Base-by-base conservation (phyloP, 2,888 invertebrate species). In the Trissolcus japonicus region DNA sequence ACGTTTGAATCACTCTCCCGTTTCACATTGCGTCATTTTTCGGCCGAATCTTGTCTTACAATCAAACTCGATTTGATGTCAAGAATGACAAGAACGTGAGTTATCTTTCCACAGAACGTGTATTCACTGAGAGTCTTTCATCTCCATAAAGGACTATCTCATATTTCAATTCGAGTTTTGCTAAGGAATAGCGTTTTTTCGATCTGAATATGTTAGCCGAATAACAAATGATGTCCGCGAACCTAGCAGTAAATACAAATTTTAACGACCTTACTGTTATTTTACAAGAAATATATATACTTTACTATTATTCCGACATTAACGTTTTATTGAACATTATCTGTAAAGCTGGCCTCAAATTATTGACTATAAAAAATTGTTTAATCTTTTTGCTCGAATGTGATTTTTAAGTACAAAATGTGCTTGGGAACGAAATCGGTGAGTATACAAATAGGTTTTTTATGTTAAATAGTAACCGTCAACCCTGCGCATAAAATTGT, bases 131-230 rank as follows among this genome's bases (percentile, higher is more conserved):
- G 71, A 54, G 71, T 62, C 62, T 62, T 57, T 56, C 43, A 57
- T 71, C 63, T 72, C 11, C 40, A 63, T 59, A 59, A 57, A 46
- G 41, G 51, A 55, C 29, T 25, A 25, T 50, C 48, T 71, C 43
- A 57, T 55, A 53, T 63, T 71, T 72, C 72, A 72, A 59, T 72
- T 72, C 21, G 3, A 46, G 40, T 40, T 65, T 65, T 59, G 35
- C 16, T 40, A 53, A 59, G 72, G 40, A 65, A 72, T 59, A 72
- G 65, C 17, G 54, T 41, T 21, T 56, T 71, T 71, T 63, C 62
- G 63, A 69, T 68, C 61, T 54, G 14, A 29, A 65, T 63, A 56
- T 46, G 25, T 48, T 65, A 50, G 4, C 48, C 59, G 65, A 72
- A 60, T 65, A 65, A 59, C 25, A 48, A 65, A 63, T 46, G 14